Percentiles rank a stretch among this genome's conserved stretches.
phyloP scores from a whole-genome alignment of 2,797 vertebrate genomes.

The Sphenopsis melanotis region DNA sequence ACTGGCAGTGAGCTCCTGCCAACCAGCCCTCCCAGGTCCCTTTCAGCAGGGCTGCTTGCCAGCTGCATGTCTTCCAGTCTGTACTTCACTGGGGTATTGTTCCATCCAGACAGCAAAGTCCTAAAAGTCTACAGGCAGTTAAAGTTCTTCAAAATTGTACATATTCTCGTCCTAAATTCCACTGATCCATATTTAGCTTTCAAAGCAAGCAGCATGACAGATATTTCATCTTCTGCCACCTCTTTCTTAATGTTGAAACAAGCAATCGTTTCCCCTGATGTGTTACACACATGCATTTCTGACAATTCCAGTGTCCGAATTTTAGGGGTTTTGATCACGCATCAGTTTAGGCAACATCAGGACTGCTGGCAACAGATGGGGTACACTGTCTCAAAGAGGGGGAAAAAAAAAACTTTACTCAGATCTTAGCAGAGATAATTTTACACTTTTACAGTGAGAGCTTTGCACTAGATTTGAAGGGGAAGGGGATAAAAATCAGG shows the following conservation, averaged over 20 bases:
- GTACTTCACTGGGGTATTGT: neutral
- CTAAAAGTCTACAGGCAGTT: neutral
- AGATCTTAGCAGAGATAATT: neutral
- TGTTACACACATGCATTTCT: neutral
- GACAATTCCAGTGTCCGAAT: neutral
- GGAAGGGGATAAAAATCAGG: neutral
- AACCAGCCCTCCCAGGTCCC: neutral
- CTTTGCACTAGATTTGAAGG: neutral
- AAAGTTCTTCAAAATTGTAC: neutral
- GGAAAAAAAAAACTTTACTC: neutral
- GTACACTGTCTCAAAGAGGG: neutral
- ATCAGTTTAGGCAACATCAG: rapidly evolving
- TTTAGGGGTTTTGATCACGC: neutral
- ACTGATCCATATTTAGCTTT: neutral
- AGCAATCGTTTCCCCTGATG: neutral
- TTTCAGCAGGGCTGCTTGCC: neutral
- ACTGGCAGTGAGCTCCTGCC: neutral
- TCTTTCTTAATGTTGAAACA: neutral
- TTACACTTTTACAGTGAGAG: neutral
- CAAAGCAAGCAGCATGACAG: neutral
- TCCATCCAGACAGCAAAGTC: neutral
- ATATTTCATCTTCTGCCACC: neutral
- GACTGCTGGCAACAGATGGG: neutral
- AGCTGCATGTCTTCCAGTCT: neutral
- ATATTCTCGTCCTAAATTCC: neutral